Base-by-base conservation (phyloP, 2,113 vertebrate species). In the Bucco capensis region DNA sequence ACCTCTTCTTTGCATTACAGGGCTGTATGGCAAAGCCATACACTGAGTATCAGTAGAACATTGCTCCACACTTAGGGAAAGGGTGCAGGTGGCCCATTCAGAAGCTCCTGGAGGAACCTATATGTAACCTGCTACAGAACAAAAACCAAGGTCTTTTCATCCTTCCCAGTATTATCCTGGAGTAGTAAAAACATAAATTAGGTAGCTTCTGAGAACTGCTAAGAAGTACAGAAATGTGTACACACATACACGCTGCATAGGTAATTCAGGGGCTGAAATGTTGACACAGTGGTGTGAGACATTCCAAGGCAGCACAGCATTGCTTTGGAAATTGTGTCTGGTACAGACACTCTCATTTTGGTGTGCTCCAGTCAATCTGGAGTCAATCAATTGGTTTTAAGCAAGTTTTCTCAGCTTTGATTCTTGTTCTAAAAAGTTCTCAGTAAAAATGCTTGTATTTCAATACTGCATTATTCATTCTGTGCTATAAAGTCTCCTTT, bases 281-380 rank as follows among this genome's bases (percentile, higher is more conserved):
- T 17, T 87, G 61, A 19, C 5, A 3, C 24, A 49, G 21, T 18
- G 35, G 22, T 14, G 33, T 77, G 57, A 67, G 75, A 64, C 14
- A 25, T 18, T 37, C 25, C 35, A 33, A 80, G 58, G 51, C 37
- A 74, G 19, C 22, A 22, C 15, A 54, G 6, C 17, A 81, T 47
- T 56, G 30, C 35, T 77, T 73, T 74, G 50, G 54, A 54, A 80
- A 37, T 27, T 22, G 12, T 62, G 33, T 17, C 58, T 69, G 38
- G 60, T n/a, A 30, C 33, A 35, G 57, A 18, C 19, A 15, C 19
- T 75, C 0, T 0, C 13, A 6, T 35, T 15, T 19, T 56, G 38
- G 15, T 73, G 54, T 76, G 35, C 17, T 51, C 47, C 24, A 30
- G 18, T 64, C 40, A n/a, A 8, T 67, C 62, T 86, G 60, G 42